Evolutionary conservation across 2,113 vertebrate species (phyloP), one percentile per base, ranked within the genome.

Genomic region (Hippolais icterina): DNA sequence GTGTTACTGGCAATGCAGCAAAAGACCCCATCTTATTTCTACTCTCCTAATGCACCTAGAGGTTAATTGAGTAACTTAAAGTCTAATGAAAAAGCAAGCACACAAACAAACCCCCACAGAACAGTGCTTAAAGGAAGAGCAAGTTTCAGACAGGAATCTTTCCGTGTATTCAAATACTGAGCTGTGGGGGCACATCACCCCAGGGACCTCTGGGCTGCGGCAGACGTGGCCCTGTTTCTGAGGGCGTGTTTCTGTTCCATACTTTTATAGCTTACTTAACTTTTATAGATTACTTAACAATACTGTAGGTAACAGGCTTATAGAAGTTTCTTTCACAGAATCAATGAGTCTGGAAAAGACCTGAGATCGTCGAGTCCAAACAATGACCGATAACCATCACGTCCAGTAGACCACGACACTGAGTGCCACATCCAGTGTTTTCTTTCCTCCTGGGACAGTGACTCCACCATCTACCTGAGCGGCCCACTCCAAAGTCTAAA

Each of bases 121-220:
- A 12, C 3, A 25, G 33, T 1, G 35, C 24, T 44, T 53, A n/a
- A 69, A 68, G 13, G 8, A 81, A 49, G 68, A 76, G 12, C 37
- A 54, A 37, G 35, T 44, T 66, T 87, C 65, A 60, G 52, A 24
- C 4, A 9, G 29, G 15, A 79, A 25, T 20, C 12, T 57, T 61
- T 18, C 12, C 0, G 1, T 3, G 3, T 28, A 16, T 33, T 80
- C 10, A 20, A n/a, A 52, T 6, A 18, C 28, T 1, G 18, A 35
- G 35, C 23, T n/a, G 35, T 6, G 22, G 22, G 24, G 10, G 11
- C 28, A 8, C 0, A 1, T 39, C 2, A 21, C 15, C 49, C 12
- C 54, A 28, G 21, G 11, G 54, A 15, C 37, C 2, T 2, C 53
- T 15, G 41, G 2, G 5, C 20, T 33, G 25, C 6, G 5, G 31